Base-by-base conservation (phyloP, 2,113 vertebrate genomes). In the Rhinoderma darwinii region DNA sequence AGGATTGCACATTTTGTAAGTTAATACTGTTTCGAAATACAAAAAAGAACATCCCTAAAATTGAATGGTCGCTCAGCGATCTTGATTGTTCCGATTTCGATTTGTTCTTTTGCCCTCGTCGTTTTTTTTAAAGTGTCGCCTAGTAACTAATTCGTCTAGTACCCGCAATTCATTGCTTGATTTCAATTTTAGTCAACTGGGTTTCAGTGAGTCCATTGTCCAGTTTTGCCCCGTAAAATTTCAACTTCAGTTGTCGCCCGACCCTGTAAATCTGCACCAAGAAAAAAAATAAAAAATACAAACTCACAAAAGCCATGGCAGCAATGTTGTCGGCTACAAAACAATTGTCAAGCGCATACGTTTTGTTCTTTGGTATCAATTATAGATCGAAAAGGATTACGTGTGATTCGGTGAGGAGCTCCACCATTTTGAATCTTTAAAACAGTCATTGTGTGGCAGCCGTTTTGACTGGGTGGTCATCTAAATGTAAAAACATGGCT, bases 291-390 rank as follows among this genome's bases (percentile, higher is more conserved):
- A 43, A 50, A 30, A 47, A 17, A 15, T 54, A 54, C 37, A 82
- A 56, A 84, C n/a, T 84, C 66, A 73, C 68, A 39, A 73, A 82
- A 84, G 68, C 35, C 68, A 72, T 72, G 37, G 68, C 37, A 73
- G 68, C 66, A 74, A 73, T 41, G 35, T 44, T n/a, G 79, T 44
- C 39, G 37, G 25, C 17, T 66, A 82, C 39, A 82, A 82, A 82
- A 82, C 41, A 87, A 87, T 87, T 87, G 86, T 82, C 86, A 75
- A 79, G 74, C 79, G 73, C 84, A 82, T 73, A 82, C 84, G 47
- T 80, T n/a, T 74, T 56, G 3, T 81, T 87, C 78, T 82, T 87
- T 87, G 78, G 86, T 74, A 61, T 82, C 44, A 63, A 37, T 61
- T 61, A 70, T 30, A 82, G 22, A 72, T 41, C 37, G 32, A 82